Evolutionary conservation across 2,113 vertebrate species (phyloP).

Genomic region (Anarhynchus alexandrinus): DNA sequence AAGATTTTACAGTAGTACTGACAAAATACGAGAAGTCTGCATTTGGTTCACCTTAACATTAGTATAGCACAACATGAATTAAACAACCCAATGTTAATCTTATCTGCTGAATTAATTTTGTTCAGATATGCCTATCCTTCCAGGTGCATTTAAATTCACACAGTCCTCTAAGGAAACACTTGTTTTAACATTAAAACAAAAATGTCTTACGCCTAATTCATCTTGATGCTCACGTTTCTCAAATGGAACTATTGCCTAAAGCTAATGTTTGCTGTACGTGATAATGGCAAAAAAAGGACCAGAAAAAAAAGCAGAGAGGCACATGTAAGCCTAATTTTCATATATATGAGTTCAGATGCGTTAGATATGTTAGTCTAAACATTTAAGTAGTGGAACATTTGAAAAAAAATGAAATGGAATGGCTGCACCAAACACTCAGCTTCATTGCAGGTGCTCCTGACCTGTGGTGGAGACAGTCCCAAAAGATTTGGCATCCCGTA

Average conservation of each 20-base stretch:
- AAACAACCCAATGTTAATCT: not conserved
- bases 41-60: not conserved
- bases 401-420: not conserved
- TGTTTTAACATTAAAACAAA: not conserved
- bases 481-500: not conserved
- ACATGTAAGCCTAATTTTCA: not conserved
- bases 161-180: not conserved
- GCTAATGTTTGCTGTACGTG: not conserved
- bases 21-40: not conserved
- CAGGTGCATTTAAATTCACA: not conserved
- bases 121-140: not conserved
- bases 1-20: not conserved
- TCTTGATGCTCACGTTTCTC: not conserved
- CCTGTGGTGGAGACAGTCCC: not conserved
- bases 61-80: not conserved
- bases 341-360: not conserved
- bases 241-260: not conserved
- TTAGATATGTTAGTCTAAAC: not conserved
- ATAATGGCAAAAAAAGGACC: not conserved
- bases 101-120: not conserved
- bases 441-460: not conserved
- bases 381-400: not conserved
- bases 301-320: not conserved
- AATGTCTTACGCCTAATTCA: not conserved
- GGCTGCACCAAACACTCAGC: not conserved